phyloP scores from a whole-genome alignment of 2,113 vertebrate genomes.

The Phainopepla nitens region DNA sequence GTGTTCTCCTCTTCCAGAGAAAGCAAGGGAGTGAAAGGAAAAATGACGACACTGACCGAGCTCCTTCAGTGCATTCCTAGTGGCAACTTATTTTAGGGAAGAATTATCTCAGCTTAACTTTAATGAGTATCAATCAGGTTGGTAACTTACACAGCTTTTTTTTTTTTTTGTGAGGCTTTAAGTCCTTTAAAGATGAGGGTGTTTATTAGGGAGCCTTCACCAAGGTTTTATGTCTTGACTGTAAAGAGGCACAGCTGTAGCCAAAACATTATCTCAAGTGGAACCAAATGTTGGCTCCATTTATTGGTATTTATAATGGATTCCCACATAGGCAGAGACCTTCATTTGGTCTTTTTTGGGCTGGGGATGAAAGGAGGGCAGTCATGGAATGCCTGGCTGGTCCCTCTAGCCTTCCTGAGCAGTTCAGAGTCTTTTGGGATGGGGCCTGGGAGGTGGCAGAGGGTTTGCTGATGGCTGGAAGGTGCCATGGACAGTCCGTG shows the following conservation, averaged over 20 bases:
- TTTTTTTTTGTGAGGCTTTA: not conserved
- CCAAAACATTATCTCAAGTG: not conserved
- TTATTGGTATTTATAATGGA: not conserved
- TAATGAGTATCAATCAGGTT: not conserved
- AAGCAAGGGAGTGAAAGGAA: not conserved
- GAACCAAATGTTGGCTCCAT: not conserved
- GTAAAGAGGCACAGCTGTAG: not conserved
- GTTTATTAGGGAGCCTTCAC: not conserved
- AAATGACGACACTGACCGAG: not conserved
- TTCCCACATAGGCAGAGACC: not conserved
- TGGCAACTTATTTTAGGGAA: not conserved
- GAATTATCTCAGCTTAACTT: not conserved
- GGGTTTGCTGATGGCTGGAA: not conserved
- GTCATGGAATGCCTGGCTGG: not conserved
- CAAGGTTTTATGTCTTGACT: not conserved
- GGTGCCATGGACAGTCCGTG: fast-evolving
- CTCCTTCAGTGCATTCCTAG: not conserved
- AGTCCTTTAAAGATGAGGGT: not conserved
- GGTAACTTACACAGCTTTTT: not conserved
- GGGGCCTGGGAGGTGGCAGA: fast-evolving
- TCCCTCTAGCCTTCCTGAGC: not conserved
- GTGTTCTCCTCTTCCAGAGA: not conserved
- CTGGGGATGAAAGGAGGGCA: not conserved
- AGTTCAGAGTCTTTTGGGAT: not conserved
- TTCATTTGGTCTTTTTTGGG: not conserved